Conservation (phyloP, 2,888 invertebrate species). For the Allygus modestus region DNA sequence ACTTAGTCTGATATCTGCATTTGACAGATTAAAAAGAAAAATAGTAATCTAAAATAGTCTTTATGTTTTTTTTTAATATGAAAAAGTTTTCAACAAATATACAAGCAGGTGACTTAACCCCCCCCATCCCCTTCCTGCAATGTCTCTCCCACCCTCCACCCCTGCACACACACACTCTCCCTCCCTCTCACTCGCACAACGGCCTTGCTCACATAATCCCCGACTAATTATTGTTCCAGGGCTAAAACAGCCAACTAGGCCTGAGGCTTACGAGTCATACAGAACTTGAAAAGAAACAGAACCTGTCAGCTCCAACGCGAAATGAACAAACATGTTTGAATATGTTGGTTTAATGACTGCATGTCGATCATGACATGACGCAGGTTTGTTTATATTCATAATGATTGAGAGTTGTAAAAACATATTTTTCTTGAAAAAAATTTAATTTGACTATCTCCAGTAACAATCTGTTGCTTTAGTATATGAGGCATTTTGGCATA, state of each 20-base stretch:
- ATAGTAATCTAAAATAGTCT: too few relatives aligned
- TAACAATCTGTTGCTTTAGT: too few relatives aligned
- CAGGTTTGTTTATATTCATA: too few relatives aligned
- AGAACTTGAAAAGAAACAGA: constrained; percentile 20
- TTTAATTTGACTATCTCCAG: too few relatives aligned
- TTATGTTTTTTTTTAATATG: too few relatives aligned
- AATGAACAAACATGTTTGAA: not conserved
- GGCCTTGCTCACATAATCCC: constrained; percentile 15
- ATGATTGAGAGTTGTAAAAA: too few relatives aligned
- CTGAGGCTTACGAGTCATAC: constrained; percentile 2
- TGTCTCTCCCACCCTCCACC: not conserved
- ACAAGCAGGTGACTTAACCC: not conserved
- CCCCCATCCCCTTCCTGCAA: not conserved
- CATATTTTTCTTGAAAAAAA: too few relatives aligned
- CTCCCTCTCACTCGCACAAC: not conserved
- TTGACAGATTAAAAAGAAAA: too few relatives aligned
- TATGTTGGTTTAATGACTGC: not conserved
- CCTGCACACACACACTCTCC: not conserved
- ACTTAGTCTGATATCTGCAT: too few relatives aligned
- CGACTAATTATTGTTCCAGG: constrained; percentile 29
- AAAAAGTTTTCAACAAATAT: too few relatives aligned
- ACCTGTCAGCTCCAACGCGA: not conserved
- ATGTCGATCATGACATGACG: not conserved
- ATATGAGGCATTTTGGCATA: too few relatives aligned
- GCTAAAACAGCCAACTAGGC: not conserved